Conservation (phyloP, 2,888 invertebrate genomes). For the Beris morrisii region DNA sequence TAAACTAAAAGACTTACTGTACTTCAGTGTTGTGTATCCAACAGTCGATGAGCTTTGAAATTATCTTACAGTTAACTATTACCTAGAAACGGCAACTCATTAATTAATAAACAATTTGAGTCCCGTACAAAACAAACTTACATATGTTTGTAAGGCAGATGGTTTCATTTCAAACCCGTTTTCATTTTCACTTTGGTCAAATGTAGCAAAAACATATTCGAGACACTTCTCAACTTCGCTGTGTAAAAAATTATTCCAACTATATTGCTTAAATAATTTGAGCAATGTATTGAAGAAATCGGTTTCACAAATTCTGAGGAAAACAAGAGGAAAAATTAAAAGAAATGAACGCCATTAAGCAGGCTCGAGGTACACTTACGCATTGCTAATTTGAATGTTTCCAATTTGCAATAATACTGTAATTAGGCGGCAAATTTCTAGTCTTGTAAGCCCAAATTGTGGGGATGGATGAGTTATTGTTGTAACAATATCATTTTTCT, state of each 20-base stretch:
- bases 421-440: slow-evolving; percentile 79
- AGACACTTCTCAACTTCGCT: slow-evolving; percentile 83
- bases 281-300: slow-evolving; percentile 67
- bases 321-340: slow-evolving; percentile 11
- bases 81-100: slow-evolving; percentile 60
- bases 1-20: slow-evolving; percentile 64
- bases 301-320: slow-evolving; percentile 53
- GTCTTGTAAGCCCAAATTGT: slow-evolving; percentile 77
- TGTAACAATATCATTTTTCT: slow-evolving; percentile 54
- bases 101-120: slow-evolving; percentile 37
- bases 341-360: neutral
- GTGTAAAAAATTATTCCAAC: slow-evolving; percentile 95
- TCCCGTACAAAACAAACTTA: slow-evolving; percentile 43
- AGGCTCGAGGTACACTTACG: slow-evolving; percentile 56
- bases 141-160: slow-evolving; percentile 61
- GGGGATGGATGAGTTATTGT: slow-evolving; percentile 70
- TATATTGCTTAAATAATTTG: slow-evolving; percentile 86
- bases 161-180: slow-evolving; percentile 44
- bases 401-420: slow-evolving; percentile 75
- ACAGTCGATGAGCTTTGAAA: slow-evolving; percentile 77
- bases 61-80: slow-evolving; percentile 75
- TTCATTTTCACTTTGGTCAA: slow-evolving; percentile 50
- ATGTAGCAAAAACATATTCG: slow-evolving; percentile 64
- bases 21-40: slow-evolving; percentile 78
- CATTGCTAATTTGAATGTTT: slow-evolving; percentile 70